Percentiles rank a stretch among this genome's conserved stretches.
Conservation (phyloP, 2,888 invertebrate genomes). For the Ormyrus thymus region DNA sequence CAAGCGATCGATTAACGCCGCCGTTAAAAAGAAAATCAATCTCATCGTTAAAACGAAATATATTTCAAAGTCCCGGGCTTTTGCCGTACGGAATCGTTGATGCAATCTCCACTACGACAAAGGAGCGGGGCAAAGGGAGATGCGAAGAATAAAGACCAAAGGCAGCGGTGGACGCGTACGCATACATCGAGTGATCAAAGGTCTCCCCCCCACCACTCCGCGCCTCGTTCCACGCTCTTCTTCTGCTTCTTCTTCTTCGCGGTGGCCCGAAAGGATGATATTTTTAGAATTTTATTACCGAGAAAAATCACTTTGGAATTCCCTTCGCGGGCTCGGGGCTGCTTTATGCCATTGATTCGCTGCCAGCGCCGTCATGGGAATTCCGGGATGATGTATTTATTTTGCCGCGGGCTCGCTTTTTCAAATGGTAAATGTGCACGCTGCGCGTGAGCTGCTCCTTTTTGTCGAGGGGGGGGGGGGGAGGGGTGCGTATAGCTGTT, state of each 20-base stretch:
- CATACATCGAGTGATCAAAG: slow-evolving; percentile 5
- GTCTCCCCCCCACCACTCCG: not conserved
- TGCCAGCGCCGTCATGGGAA: slow-evolving; percentile 12
- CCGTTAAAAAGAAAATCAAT: slow-evolving; percentile 32
- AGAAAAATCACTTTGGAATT: slow-evolving; percentile 39
- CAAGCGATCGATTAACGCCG: slow-evolving; percentile 21
- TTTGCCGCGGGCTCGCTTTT: slow-evolving; percentile 9
- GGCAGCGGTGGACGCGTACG: not conserved
- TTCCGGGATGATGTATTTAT: slow-evolving; percentile 30
- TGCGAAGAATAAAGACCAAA: not conserved
- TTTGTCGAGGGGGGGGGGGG: too few species aligned
- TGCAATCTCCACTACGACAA: not conserved
- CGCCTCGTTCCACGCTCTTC: not conserved
- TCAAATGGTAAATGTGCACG: not conserved
- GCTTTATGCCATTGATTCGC: slow-evolving; percentile 12
- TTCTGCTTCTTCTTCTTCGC: slow-evolving; percentile 4
- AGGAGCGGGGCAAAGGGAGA: not conserved
- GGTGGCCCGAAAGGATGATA: slow-evolving; percentile 32
- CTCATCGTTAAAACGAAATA: not conserved
- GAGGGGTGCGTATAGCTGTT: not conserved
- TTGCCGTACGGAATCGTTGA: not conserved
- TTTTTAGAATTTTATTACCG: slow-evolving; percentile 43
- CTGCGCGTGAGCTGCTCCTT: too few species aligned
- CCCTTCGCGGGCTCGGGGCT: not conserved
- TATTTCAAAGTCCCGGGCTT: slow-evolving; percentile 2